Conservation (phyloP, 2,113 vertebrate genomes). For the Pavo muticus region DNA sequence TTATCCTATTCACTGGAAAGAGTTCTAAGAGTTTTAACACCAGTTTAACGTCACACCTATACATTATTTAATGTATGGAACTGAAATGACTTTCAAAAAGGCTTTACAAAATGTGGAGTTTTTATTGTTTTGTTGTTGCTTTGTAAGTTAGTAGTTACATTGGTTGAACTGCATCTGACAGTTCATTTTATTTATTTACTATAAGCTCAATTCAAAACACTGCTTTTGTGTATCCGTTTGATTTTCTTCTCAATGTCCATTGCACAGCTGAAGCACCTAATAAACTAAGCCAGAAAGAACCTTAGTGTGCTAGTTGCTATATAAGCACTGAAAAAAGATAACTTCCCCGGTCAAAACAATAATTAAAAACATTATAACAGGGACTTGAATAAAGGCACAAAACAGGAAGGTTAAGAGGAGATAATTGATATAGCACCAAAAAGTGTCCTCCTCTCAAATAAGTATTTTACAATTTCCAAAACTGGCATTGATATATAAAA, state of each 20-base stretch:
- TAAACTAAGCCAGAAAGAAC: background rate
- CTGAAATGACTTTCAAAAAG: background rate
- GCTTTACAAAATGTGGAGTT: background rate
- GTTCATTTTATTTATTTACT: background rate
- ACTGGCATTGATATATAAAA: background rate
- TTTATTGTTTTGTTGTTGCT: background rate
- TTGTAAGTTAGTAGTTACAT: background rate
- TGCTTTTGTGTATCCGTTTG: background rate
- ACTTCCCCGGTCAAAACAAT: background rate
- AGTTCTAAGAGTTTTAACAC: background rate
- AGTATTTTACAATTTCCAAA: conserved; percentile 8
- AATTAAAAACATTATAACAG: background rate
- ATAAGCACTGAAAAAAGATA: background rate
- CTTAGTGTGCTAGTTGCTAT: background rate
- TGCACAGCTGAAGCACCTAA: background rate
- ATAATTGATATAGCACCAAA: background rate
- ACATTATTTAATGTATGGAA: background rate
- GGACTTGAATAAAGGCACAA: background rate
- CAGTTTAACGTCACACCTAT: background rate
- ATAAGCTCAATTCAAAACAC: background rate
- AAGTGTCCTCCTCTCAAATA: background rate
- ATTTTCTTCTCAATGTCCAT: background rate
- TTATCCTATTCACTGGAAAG: background rate
- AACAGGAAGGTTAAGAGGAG: background rate
- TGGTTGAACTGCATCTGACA: background rate